Conservation (phyloP, 2,888 invertebrate species). For the Athetis lepigone region DNA sequence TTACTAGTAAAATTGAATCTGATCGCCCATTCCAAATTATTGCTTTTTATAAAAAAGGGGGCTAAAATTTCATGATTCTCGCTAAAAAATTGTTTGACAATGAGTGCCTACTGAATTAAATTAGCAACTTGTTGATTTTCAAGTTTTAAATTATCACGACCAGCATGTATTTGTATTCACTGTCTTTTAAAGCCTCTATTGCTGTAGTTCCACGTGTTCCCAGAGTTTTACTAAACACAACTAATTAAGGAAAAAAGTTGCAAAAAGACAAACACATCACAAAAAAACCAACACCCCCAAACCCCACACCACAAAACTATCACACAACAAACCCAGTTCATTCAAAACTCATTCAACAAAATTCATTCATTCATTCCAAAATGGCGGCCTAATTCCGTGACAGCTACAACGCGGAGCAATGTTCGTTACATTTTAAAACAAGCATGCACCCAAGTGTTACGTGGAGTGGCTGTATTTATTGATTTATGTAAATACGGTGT, state of each 20-base stretch:
- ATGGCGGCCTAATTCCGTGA: conserved; percentile 13
- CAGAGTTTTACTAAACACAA: too few relatives aligned
- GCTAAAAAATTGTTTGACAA: too few relatives aligned
- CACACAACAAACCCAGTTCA: neutral
- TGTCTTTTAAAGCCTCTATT: too few relatives aligned
- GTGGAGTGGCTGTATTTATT: conserved; percentile 67
- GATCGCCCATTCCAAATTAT: too few relatives aligned
- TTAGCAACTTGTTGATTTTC: too few relatives aligned
- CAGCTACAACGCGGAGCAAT: conserved; percentile 7
- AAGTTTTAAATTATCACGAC: too few relatives aligned
- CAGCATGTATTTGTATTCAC: too few relatives aligned
- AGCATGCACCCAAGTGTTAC: conserved; percentile 26
- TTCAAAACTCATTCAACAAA: neutral
- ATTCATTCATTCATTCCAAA: neutral
- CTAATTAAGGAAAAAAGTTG: neutral
- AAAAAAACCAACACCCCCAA: neutral
- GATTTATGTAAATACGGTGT: conserved; percentile 77
- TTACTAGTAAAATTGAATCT: too few relatives aligned
- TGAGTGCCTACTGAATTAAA: too few relatives aligned
- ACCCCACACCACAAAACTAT: neutral
- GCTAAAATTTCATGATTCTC: too few relatives aligned
- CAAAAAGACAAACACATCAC: neutral
- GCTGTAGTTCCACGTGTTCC: too few relatives aligned
- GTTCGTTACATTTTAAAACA: conserved; percentile 50
- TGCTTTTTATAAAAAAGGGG: too few relatives aligned